Percentiles rank a stretch among this genome's conserved stretches.
Conservation (phyloP, 1,140 invertebrate genomes). For the Drosophila bifasciata region DNA sequence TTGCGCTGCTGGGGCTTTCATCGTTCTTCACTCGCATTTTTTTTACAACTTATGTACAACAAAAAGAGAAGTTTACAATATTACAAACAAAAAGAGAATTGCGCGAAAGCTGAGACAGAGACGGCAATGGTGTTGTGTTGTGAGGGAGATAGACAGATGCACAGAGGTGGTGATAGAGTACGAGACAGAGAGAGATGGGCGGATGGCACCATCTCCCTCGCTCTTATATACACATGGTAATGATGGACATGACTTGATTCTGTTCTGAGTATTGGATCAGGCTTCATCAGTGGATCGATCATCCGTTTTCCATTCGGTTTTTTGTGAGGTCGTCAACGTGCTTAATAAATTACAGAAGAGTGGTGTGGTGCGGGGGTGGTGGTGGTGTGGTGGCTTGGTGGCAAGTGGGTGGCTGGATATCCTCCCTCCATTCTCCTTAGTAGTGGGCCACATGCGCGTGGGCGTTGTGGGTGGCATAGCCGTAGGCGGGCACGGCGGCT, state of each 20-base stretch:
- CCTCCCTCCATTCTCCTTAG: conserved; percentile 42
- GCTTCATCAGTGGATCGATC: conserved; percentile 91
- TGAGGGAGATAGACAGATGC: conserved; percentile 45
- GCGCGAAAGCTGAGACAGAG: conserved; percentile 72
- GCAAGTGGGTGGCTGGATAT: conserved; percentile 10
- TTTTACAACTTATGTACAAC: conserved; percentile 59
- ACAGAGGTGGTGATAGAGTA: conserved; percentile 27
- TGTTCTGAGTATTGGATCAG: conserved; percentile 88
- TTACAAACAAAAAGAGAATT: conserved; percentile 65
- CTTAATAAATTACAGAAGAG: conserved; percentile 95
- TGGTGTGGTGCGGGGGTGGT: conserved; percentile 88
- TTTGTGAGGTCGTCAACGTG: conserved; percentile 85
- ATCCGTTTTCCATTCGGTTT: conserved; percentile 89
- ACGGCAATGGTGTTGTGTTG: conserved; percentile 38
- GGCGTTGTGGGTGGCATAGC: conserved; percentile 73
- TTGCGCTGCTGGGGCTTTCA: conserved; percentile 1
- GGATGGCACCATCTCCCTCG: conserved; percentile 15
- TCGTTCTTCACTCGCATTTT: conserved; percentile 33
- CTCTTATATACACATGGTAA: conserved; percentile 48
- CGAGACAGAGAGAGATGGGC: conserved; percentile 22
- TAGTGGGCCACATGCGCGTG: conserved; percentile 78
- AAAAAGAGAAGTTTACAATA: conserved; percentile 45
- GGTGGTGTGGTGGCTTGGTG: conserved; percentile 86
- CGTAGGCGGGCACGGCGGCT: conserved; percentile 69
- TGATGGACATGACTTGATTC: conserved; percentile 87